phyloP scores from a whole-genome alignment of 1,140 invertebrate genomes.

The Hylaeus volcanicus region DNA sequence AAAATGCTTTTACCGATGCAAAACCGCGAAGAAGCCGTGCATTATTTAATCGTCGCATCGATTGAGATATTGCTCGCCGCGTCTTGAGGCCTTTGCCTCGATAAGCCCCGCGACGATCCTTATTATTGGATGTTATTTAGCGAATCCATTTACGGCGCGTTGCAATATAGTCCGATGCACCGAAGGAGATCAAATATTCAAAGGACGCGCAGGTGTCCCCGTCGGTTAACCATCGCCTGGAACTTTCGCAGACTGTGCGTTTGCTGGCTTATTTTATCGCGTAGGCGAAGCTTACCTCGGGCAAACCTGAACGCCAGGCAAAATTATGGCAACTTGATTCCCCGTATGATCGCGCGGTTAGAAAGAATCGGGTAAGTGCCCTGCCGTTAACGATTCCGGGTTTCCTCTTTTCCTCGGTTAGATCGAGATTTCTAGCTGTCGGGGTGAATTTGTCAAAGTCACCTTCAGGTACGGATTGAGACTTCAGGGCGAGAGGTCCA shows the following conservation, averaged over 20 bases:
- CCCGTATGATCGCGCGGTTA: background rate
- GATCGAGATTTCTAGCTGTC: no score
- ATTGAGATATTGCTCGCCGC: conserved; percentile 29
- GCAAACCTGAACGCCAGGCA: background rate
- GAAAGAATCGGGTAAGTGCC: background rate
- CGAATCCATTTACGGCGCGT: conserved; percentile 18
- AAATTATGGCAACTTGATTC: background rate
- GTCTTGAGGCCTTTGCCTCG: background rate
- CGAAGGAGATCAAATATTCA: conserved; percentile 35
- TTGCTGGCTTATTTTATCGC: background rate
- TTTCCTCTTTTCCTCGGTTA: no score
- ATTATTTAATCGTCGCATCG: conserved; percentile 36
- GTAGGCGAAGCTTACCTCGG: background rate
- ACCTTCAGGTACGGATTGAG: no score
- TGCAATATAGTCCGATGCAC: conserved; percentile 17
- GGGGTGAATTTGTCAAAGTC: no score
- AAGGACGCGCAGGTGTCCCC: conserved; percentile 26
- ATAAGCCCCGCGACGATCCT: conserved; percentile 35
- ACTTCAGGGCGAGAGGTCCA: no score
- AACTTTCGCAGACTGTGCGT: conserved; percentile 16
- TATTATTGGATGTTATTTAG: conserved; percentile 35
- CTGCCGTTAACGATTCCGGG: background rate
- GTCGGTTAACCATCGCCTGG: conserved; percentile 17
- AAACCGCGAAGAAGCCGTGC: conserved; percentile 8
- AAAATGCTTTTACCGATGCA: conserved; percentile 40